phyloP scores from a whole-genome alignment of 2,888 invertebrate genomes.

The Timema cristinae region DNA sequence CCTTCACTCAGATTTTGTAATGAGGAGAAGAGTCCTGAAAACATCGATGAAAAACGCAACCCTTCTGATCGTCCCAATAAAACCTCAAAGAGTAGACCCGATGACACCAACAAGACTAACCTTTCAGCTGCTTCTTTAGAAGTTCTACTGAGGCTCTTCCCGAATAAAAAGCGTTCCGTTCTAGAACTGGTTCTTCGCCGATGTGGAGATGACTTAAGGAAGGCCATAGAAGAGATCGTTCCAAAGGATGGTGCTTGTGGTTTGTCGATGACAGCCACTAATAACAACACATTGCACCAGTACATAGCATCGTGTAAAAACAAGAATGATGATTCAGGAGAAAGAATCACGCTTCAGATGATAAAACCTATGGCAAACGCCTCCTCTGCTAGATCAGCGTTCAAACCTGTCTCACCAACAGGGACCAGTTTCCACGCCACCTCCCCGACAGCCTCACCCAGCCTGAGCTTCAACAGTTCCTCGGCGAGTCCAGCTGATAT shows the following conservation, averaged over 20 bases:
- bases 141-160: constrained; percentile 83
- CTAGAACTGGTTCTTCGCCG: constrained; percentile 87
- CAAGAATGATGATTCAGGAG: neutral
- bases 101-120: constrained; percentile 32
- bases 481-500: neutral
- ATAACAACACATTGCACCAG: constrained; percentile 25
- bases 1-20: no score
- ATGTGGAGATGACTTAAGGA: constrained; percentile 86
- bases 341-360: neutral
- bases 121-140: constrained; percentile 56
- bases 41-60: no score
- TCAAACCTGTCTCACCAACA: constrained; percentile 27
- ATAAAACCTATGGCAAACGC: neutral
- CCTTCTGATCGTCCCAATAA: no score
- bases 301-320: constrained; percentile 23
- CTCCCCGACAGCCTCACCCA: neutral
- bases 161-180: constrained; percentile 82
- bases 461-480: neutral
- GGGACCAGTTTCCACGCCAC: neutral
- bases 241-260: constrained; percentile 24
- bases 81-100: constrained; percentile 32
- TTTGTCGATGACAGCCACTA: no score
- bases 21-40: no score
- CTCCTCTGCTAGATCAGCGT: constrained; percentile 22
- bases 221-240: constrained; percentile 82